These are phyloP conservation scores for Eremophila alpestris DNA, from an alignment of 2,797 vertebrate species.

Conservation along the genomic window DNA sequence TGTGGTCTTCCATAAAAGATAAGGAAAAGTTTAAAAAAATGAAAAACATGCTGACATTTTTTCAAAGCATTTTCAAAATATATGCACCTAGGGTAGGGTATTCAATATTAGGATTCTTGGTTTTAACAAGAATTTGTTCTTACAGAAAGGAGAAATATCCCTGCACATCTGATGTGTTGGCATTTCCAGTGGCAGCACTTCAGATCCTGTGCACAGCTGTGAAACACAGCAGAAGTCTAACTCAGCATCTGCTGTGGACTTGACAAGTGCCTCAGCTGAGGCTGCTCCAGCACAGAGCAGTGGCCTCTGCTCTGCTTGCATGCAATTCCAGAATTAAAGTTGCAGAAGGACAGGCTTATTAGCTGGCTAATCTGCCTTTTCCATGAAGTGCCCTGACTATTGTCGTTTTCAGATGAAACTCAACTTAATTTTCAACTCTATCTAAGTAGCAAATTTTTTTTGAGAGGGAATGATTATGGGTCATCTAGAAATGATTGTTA, in stretches of 20 bases:
- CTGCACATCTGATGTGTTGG: not conserved
- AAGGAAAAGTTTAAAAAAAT: not conserved
- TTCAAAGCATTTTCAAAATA: not conserved
- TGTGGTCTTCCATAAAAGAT: not conserved
- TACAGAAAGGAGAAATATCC: not conserved
- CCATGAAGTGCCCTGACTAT: not conserved
- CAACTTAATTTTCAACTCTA: not conserved
- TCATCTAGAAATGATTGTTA: not conserved
- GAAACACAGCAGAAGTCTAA: not conserved
- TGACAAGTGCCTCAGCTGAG: not conserved
- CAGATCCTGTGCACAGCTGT: not conserved
- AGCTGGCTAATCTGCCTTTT: not conserved
- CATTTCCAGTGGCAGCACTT: not conserved
- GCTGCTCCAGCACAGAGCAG: not conserved
- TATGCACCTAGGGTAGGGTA: not conserved
- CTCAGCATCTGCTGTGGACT: not conserved
- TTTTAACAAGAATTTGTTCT: not conserved
- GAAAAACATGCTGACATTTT: not conserved
- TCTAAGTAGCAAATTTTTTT: not conserved
- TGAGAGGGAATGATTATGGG: not conserved
- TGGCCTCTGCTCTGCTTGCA: not conserved
- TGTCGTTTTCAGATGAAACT: not conserved
- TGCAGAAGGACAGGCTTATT: not conserved
- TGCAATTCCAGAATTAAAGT: not conserved
- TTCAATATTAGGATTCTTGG: not conserved